Percentiles rank a stretch among this genome's conserved stretches.
Evolutionary conservation across 2,888 invertebrate genomes (phyloP).

Genomic region (Hanleya hanleyi): DNA sequence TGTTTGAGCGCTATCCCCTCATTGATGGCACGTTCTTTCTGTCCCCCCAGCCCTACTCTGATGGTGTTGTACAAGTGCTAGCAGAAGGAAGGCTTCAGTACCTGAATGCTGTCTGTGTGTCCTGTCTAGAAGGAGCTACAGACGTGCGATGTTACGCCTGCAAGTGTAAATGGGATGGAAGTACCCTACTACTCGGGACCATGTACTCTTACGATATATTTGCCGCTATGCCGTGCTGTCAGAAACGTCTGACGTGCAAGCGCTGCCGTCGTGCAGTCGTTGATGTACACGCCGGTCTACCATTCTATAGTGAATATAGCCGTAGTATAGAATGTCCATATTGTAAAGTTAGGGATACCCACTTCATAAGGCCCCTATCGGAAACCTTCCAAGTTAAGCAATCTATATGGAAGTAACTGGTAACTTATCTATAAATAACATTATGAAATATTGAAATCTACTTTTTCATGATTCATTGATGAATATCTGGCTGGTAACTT

Average conservation of each 20-base stretch:
- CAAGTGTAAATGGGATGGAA: constrained; percentile 79
- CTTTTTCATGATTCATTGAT: too few species aligned
- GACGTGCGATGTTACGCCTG: constrained; percentile 72
- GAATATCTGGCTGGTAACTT: too few species aligned
- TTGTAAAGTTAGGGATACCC: constrained; percentile 91
- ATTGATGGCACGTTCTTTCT: constrained; percentile 99
- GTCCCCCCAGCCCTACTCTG: constrained; percentile 92
- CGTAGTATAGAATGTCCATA: constrained; percentile 91
- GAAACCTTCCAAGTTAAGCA: constrained; percentile 61
- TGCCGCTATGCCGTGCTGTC: constrained; percentile 97
- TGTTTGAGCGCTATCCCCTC: constrained; percentile 97
- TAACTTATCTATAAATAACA: too few species aligned
- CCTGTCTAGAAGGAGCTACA: constrained; percentile 83
- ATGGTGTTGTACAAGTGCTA: constrained; percentile 68
- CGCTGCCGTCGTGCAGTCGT: constrained; percentile 91
- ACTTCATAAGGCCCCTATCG: constrained; percentile 91
- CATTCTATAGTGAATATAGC: constrained; percentile 93
- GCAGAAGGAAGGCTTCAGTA: constrained; percentile 89
- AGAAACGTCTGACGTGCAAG: constrained; percentile 94
- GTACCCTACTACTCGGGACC: constrained; percentile 93
- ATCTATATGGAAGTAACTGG: constrained; percentile 48
- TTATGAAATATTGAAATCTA: too few species aligned
- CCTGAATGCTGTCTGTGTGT: constrained; percentile 95
- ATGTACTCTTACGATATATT: constrained; percentile 99
- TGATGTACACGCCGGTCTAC: constrained; percentile 86